Percentiles rank a stretch among this genome's conserved stretches.
These are phyloP conservation scores for Amphilophus citrinellus DNA, from an alignment of 2,113 vertebrate species.

Conservation along the genomic window DNA sequence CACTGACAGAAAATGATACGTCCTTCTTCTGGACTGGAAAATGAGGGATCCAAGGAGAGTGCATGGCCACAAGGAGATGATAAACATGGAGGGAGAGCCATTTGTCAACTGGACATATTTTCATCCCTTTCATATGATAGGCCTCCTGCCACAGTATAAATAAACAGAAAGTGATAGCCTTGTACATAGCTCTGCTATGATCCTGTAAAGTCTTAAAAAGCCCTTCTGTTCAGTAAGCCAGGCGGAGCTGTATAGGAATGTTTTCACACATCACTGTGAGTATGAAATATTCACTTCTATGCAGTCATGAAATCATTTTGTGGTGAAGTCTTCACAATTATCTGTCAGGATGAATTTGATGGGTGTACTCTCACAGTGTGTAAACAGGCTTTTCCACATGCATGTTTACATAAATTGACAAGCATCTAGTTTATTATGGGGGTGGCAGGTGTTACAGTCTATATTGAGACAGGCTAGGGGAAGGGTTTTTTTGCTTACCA, in stretches of 20 bases:
- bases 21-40: neutral
- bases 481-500: neutral
- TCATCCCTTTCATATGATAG: constrained; percentile 41
- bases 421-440: neutral
- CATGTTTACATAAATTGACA: constrained; percentile 2
- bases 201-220: constrained; percentile 54
- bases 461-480: constrained; percentile 14
- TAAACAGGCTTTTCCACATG: neutral
- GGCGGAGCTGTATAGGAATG: neutral
- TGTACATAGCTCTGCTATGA: constrained; percentile 55
- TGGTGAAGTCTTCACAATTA: neutral
- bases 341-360: neutral
- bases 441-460: neutral
- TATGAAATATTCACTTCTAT: neutral
- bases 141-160: constrained; percentile 50
- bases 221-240: constrained; percentile 29
- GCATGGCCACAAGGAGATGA: constrained; percentile 13
- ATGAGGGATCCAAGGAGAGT: constrained; percentile 1
- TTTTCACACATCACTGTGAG: neutral
- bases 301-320: neutral
- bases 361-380: neutral
- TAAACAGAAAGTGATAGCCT: constrained; percentile 66
- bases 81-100: constrained; percentile 3
- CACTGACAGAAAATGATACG: neutral
- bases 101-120: constrained; percentile 36